Evolutionary conservation across 2,888 invertebrate species (phyloP).

Genomic region (Ptilodon capucinus): DNA sequence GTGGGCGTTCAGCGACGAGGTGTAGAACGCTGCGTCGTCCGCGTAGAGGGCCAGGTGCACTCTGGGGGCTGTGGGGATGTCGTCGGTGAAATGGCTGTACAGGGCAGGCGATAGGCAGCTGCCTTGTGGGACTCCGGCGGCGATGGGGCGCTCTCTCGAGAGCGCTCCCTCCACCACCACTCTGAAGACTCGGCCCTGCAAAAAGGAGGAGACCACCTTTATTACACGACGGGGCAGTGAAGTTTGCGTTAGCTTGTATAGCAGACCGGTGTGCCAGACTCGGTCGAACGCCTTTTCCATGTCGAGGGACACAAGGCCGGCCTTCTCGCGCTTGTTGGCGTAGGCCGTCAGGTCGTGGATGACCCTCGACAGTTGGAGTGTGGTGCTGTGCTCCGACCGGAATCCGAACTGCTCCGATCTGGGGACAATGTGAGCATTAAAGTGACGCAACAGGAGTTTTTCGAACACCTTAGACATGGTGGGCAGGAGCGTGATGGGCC

Average conservation of each 20-base stretch:
- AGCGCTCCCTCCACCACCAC: no score
- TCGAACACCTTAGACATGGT: slow-evolving; percentile 26
- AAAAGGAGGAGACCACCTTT: not conserved
- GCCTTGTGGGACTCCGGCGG: slow-evolving; percentile 16
- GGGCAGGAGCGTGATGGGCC: slow-evolving; percentile 11
- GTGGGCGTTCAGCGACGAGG: no score
- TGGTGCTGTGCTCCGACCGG: slow-evolving; percentile 25
- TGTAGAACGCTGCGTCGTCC: no score
- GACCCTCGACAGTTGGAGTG: slow-evolving; percentile 32
- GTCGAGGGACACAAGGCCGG: slow-evolving; percentile 32
- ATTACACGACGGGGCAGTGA: slow-evolving; percentile 8
- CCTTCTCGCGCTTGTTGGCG: slow-evolving; percentile 12
- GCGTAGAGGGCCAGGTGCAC: no score
- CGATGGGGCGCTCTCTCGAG: slow-evolving; percentile 9
- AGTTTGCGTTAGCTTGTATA: slow-evolving; percentile 24
- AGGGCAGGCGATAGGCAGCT: no score
- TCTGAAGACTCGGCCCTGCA: no score
- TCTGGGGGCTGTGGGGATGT: no score
- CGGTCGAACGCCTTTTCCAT: slow-evolving; percentile 40
- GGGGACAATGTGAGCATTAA: slow-evolving; percentile 3
- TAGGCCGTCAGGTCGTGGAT: slow-evolving; percentile 19
- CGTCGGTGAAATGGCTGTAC: no score
- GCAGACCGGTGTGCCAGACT: slow-evolving; percentile 39
- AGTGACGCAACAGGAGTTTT: slow-evolving; percentile 9
- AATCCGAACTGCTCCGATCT: slow-evolving; percentile 17